A percentile compares a stretch with the other conserved stretches of the same genome.
These are phyloP conservation scores for Poecilobothrus nobilitatus DNA, from an alignment of 2,888 invertebrate genomes.

Conservation along the genomic window DNA sequence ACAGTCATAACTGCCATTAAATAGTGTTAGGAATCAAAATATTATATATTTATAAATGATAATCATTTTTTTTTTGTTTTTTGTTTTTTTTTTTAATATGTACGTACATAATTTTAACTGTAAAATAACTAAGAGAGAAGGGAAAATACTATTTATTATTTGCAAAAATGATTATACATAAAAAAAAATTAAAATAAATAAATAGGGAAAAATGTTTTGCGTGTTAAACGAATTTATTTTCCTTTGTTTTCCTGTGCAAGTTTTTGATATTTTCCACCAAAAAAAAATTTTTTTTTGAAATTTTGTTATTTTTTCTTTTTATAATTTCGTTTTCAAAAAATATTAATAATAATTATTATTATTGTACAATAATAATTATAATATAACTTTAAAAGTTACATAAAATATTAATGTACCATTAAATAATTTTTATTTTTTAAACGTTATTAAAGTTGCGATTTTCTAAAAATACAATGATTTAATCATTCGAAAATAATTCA, in stretches of 20 bases:
- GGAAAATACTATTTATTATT: neutral
- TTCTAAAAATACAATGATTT: no score
- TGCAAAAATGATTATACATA: neutral
- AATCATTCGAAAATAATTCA: no score
- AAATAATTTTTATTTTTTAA: no score
- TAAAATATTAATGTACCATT: neutral
- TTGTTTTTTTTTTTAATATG: neutral
- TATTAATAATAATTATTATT: neutral
- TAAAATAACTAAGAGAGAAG: neutral
- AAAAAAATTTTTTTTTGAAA: neutral
- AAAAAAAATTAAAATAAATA: neutral
- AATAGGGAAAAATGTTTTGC: constrained; percentile 6
- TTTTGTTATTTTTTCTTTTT: neutral
- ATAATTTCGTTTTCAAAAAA: neutral
- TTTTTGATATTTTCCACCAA: neutral
- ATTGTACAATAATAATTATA: constrained; percentile 1
- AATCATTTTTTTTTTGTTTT: neutral
- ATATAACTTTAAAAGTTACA: neutral
- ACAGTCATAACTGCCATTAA: constrained; percentile 1
- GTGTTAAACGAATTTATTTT: constrained; percentile 5
- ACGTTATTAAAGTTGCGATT: no score
- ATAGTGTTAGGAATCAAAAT: constrained; percentile 4
- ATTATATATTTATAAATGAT: constrained; percentile 3
- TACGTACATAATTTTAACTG: neutral
- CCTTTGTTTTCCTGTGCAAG: neutral